A percentile compares a stretch with the other conserved stretches of the same genome.
Evolutionary conservation across 2,797 vertebrate species (phyloP).

Genomic region (Hipposideros larvatus): DNA sequence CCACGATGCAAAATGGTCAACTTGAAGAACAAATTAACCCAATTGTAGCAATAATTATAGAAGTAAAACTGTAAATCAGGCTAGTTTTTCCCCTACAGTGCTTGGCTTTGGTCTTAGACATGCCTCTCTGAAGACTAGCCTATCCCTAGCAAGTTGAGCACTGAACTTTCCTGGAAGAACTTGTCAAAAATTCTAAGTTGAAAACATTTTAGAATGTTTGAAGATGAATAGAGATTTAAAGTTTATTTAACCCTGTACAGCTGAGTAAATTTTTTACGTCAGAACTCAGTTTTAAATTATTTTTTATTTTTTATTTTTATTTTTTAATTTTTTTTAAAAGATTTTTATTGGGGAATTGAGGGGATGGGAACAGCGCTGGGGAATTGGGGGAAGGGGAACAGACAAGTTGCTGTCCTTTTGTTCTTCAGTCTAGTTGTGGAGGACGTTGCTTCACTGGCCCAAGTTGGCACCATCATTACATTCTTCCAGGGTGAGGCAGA

Average conservation of each 20-base stretch:
- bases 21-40: not conserved
- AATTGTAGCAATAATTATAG: conserved; percentile 17
- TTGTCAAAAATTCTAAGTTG: conserved; percentile 24
- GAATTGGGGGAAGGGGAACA: too few relatives aligned
- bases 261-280: not conserved
- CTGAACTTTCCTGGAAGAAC: not conserved
- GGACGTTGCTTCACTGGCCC: too few relatives aligned
- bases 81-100: not conserved
- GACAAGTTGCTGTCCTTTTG: too few relatives aligned
- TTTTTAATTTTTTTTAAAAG: too few relatives aligned
- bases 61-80: not conserved
- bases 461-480: too few relatives aligned
- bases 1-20: not conserved
- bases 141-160: not conserved
- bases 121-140: not conserved
- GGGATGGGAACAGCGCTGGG: too few relatives aligned
- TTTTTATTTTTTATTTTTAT: too few relatives aligned
- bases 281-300: conserved; percentile 1
- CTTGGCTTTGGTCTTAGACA: not conserved
- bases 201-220: conserved; percentile 12
- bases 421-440: too few relatives aligned
- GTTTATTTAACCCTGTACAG: not conserved
- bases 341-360: too few relatives aligned
- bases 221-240: not conserved
- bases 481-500: too few relatives aligned